These are phyloP conservation scores for Cichladusa arquata DNA, from an alignment of 2,113 vertebrate genomes.

Conservation along the genomic window DNA sequence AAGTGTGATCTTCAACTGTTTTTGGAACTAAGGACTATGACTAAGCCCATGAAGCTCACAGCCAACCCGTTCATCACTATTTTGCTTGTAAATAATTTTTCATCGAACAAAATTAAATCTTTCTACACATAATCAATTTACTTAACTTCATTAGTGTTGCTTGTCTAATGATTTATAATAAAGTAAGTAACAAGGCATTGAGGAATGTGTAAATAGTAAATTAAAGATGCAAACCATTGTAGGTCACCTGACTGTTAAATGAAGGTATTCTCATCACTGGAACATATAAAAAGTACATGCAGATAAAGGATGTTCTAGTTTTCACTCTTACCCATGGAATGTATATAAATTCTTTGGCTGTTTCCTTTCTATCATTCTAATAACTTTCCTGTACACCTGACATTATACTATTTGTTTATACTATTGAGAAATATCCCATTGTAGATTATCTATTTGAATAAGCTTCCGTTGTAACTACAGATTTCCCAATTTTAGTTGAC, in stretches of 20 bases:
- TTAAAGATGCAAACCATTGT: neutral
- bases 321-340: neutral
- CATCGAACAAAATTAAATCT: neutral
- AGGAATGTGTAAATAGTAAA: neutral
- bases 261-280: neutral
- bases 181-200: neutral
- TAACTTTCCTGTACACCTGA: neutral
- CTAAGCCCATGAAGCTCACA: neutral
- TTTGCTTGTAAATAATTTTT: neutral
- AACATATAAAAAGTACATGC: neutral
- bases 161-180: neutral
- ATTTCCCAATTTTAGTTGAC: neutral
- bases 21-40: neutral
- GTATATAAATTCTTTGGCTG: neutral
- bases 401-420: neutral
- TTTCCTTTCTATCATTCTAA: neutral
- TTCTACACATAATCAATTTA: neutral
- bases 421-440: neutral
- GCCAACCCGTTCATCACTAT: neutral
- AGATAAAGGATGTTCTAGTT: neutral
- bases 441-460: neutral
- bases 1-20: neutral
- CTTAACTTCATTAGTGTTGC: neutral
- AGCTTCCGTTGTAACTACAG: neutral
- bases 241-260: neutral